Evolutionary conservation across 2,888 invertebrate species (phyloP).

Genomic region (Lycocerus yunnanus): DNA sequence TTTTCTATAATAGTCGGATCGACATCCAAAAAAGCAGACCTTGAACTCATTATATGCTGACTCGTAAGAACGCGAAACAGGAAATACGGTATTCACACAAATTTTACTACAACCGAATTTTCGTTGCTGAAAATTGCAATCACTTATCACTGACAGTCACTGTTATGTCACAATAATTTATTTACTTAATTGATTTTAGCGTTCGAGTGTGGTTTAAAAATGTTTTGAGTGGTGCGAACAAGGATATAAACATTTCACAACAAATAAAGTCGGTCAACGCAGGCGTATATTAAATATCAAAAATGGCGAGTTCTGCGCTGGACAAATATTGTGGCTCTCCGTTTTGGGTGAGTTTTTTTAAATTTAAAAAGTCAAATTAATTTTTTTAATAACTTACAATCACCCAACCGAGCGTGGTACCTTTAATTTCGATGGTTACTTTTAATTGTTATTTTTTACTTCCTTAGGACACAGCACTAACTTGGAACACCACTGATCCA

Average conservation of each 20-base stretch:
- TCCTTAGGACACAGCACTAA: slow-evolving; percentile 74
- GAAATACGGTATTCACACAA: background rate
- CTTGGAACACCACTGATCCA: slow-evolving; percentile 81
- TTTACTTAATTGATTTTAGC: background rate
- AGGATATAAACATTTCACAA: slow-evolving; percentile 2
- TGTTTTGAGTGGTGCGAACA: background rate
- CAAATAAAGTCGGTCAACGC: slow-evolving; percentile 24
- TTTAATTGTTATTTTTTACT: slow-evolving; percentile 46
- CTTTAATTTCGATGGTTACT: background rate
- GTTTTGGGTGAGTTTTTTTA: slow-evolving; percentile 74
- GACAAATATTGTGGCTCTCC: slow-evolving; percentile 77
- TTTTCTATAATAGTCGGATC: slow-evolving; percentile 52
- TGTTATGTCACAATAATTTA: background rate
- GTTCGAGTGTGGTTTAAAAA: background rate
- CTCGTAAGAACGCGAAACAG: background rate
- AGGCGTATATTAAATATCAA: slow-evolving; percentile 33
- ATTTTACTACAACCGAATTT: background rate
- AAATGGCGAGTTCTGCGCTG: slow-evolving; percentile 65
- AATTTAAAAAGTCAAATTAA: background rate
- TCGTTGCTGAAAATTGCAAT: background rate
- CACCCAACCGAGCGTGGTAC: background rate
- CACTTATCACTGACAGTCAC: background rate
- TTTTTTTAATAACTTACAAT: background rate
- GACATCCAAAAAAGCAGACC: slow-evolving; percentile 48
- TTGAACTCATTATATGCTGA: slow-evolving; percentile 14